Evolutionary conservation across 2,113 vertebrate genomes (phyloP), one percentile per base, ranked within the genome.

Genomic region (Psilopogon haemacephalus): DNA sequence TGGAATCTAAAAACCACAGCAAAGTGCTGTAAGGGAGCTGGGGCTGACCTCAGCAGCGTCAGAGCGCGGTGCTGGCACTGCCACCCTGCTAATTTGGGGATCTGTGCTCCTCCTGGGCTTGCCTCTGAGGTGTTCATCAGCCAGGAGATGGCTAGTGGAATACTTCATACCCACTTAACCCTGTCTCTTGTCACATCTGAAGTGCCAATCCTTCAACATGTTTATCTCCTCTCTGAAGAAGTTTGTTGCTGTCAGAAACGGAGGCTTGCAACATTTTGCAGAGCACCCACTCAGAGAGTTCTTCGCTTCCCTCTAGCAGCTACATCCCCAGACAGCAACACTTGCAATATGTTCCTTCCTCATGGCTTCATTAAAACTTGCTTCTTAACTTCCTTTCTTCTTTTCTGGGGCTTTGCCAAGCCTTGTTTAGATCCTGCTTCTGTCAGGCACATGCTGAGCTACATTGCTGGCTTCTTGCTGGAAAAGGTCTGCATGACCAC

Each of bases 311-410:
- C 75, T 91, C 50, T 69, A 79, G 54, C 71, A 91, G 75, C 82
- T 91, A 40, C 72, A 70, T 80, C 88, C 42, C 42, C 75, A 96
- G 95, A 80, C 90, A 93, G 88, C 79, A 94, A 68, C 28, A 37
- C 79, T 89, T 87, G 82, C 95, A 95, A 95, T 95, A 93, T 95
- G 93, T 95, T 95, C 71, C 58, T 80, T 94, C 93, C 71, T 93
- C 14, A 0, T 82, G 78, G 35, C 35, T 92, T 93, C 91, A 83
- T 95, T 95, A 95, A 85, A 96, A 70, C 44, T 63, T 70, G 50
- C 37, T 50, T 40, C 74, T 79, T 94, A 27, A 15, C 89, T 84
- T n/a, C 38, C 67, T 27, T 13, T 38, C 19, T 28, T 6, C 26
- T 27, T 16, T 5, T 55, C 62, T 17, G 23, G 26, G 33, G 52